Conservation (phyloP, 2,797 vertebrate genomes). For the Pangasius mekongensis region DNA sequence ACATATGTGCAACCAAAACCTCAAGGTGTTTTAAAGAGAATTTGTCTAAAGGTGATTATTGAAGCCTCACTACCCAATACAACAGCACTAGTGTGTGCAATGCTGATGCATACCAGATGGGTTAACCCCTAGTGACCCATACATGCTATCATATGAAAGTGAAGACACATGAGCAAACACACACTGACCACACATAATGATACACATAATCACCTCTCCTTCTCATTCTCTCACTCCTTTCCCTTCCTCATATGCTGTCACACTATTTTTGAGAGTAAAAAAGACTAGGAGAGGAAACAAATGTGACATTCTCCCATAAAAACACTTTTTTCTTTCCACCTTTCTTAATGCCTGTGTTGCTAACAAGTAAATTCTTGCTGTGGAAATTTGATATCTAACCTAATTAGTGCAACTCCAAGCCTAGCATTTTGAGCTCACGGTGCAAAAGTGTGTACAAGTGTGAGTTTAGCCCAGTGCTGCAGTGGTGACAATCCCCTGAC, state of each 20-base stretch:
- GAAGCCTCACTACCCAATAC: slow-evolving; percentile 36
- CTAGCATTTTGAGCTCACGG: background rate
- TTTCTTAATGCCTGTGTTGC: background rate
- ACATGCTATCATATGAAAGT: slow-evolving; percentile 27
- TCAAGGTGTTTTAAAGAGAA: slow-evolving; percentile 37
- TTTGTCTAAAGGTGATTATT: slow-evolving; percentile 41
- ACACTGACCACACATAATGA: slow-evolving; percentile 28
- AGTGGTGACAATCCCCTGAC: slow-evolving; percentile 58
- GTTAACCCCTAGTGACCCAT: slow-evolving; percentile 50
- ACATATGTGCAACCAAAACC: slow-evolving; percentile 55
- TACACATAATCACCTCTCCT: slow-evolving; percentile 1
- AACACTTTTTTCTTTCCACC: background rate
- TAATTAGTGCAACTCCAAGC: slow-evolving; percentile 5
- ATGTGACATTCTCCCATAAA: background rate
- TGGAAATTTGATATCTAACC: background rate
- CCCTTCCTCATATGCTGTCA: background rate
- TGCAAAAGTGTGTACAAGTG: slow-evolving; percentile 4
- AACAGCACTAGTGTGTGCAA: slow-evolving; percentile 46
- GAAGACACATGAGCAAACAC: slow-evolving; percentile 40
- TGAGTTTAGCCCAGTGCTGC: slow-evolving; percentile 32
- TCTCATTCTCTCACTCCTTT: background rate
- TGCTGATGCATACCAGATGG: slow-evolving; percentile 51
- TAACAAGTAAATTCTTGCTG: background rate
- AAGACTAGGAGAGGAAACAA: background rate
- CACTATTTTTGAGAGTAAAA: background rate